Evolutionary conservation across 1,140 invertebrate genomes (phyloP), one percentile per base, ranked within the genome.

Genomic region (Bombus soroeensis): DNA sequence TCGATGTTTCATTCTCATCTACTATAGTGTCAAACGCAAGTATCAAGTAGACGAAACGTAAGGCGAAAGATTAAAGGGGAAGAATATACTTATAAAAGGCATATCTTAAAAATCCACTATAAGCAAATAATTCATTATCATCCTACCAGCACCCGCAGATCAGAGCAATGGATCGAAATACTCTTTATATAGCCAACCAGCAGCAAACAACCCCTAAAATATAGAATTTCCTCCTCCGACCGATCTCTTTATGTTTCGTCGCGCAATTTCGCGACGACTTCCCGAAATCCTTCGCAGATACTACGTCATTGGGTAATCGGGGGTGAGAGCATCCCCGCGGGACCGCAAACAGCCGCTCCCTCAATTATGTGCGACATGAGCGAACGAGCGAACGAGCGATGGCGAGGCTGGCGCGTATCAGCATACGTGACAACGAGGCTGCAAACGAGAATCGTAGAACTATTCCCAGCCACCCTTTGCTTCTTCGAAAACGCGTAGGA

Each of bases 301-400:
- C 57, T 85, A 85, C 84, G 43, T 85, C 78, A 75, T 85, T 81
- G 43, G 59, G 53, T 73, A 80, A 41, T 71, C 74, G 62, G 64
- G 32, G 28, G 68, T 13, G 41, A 53, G 85, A 87, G 87, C 82
- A 89, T 92, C 87, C 92, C 91, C 77, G 66, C 88, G 92, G 87
- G 91, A 92, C 92, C 91, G 87, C 91, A 92, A 93, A 91, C 91
- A 90, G 83, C 80, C 90, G 84, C 78, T 91, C 82, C 85, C 86
- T 89, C 92, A 92, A 93, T 93, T 92, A 92, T 93, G 92, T 66
- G 72, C 73, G 85, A 83, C 83, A 84, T 71, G 81, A 83, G 80
- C 75, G 70, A 78, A 68, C 78, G 3, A 62, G 25, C 57, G 62
- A 64, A 39, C 47, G 28, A 62, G 10, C 72, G 72, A 78, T 64